Evolutionary conservation across 2,888 invertebrate species (phyloP), one percentile per base, ranked within the genome.

Genomic region (Synergus itoensis): DNA sequence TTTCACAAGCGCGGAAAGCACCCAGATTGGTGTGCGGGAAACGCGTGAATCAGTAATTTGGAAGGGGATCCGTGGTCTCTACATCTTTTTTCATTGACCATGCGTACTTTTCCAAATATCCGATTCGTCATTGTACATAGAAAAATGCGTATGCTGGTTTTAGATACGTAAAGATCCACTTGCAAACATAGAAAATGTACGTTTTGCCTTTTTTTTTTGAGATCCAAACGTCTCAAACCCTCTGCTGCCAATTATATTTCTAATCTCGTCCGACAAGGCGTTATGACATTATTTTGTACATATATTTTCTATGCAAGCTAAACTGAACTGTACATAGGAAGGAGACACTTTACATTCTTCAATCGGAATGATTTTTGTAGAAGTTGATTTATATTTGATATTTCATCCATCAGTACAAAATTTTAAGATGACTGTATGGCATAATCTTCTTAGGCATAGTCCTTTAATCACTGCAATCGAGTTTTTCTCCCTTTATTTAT

Each of bases 91-190:
- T 48, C 11, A 40, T 48, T 48, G 69, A 78, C 73, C 78, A 63
- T 78, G 75, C 77, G 81, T 80, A 45, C 84, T 86, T 85, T 84
- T 85, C 85, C 85, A 85, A 86, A 85, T 85, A 84, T 82, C 85
- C 83, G 85, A 82, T 84, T 86, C 81, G 77, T 77, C 77, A 40
- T 48, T 73, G 60, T n/a, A 73, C 41, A 60, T 41, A n/a, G 77
- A n/a, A 77, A 77, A 77, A 77, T 41, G 53, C 43, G 43, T 67
- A 48, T 36, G 53, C 62, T 28, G 62, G 16, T 76, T 60, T 63
- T 41, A 76, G 40, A 63, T n/a, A 18, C 40, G 60, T 76, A 62
- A n/a, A 60, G 4, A 18, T 62, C n/a, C 41, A 11, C 7, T 12
- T 18, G 21, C 53, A 53, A 73, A 28, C 36, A 48, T 48, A 40